phyloP scores from a whole-genome alignment of 1,140 invertebrate genomes.

The Drosophila leontia region DNA sequence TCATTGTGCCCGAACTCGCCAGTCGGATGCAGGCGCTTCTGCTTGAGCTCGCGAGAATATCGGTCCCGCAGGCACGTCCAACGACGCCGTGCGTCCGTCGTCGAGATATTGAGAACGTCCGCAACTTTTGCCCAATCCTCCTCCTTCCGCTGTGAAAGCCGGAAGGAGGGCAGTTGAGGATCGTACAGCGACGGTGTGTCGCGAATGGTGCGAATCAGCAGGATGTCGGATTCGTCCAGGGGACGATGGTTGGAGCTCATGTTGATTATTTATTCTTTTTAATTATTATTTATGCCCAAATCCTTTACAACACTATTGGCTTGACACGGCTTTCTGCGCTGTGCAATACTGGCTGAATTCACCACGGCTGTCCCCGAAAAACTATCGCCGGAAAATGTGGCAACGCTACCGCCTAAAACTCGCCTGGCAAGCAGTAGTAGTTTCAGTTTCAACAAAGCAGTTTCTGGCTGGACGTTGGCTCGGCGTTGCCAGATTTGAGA shows the following conservation, averaged over 20 bases:
- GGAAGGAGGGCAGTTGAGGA: slow-evolving; percentile 63
- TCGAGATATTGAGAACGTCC: slow-evolving; percentile 59
- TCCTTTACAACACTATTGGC: neutral
- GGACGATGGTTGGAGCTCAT: slow-evolving; percentile 74
- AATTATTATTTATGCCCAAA: slow-evolving; percentile 7
- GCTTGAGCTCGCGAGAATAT: slow-evolving; percentile 73
- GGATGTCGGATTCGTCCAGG: slow-evolving; percentile 69
- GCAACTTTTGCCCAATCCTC: slow-evolving; percentile 74
- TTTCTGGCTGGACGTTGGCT: no score
- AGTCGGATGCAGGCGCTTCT: slow-evolving; percentile 69
- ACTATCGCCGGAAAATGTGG: no score
- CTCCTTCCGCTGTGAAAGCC: slow-evolving; percentile 71
- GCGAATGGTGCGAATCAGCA: slow-evolving; percentile 64
- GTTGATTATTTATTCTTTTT: slow-evolving; percentile 32
- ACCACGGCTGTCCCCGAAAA: neutral
- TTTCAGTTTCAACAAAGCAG: no score
- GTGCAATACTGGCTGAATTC: neutral
- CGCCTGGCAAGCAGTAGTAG: no score
- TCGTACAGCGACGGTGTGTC: slow-evolving; percentile 74
- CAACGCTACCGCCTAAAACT: no score
- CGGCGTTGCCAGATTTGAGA: no score
- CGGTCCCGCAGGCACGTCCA: slow-evolving; percentile 78
- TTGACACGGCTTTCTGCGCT: neutral
- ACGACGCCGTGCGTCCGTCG: slow-evolving; percentile 63
- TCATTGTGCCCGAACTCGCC: slow-evolving; percentile 73